Evolutionary conservation across 2,888 invertebrate genomes (phyloP), one percentile per base, ranked within the genome.

Genomic region (Polydrusus pterygomalis): DNA sequence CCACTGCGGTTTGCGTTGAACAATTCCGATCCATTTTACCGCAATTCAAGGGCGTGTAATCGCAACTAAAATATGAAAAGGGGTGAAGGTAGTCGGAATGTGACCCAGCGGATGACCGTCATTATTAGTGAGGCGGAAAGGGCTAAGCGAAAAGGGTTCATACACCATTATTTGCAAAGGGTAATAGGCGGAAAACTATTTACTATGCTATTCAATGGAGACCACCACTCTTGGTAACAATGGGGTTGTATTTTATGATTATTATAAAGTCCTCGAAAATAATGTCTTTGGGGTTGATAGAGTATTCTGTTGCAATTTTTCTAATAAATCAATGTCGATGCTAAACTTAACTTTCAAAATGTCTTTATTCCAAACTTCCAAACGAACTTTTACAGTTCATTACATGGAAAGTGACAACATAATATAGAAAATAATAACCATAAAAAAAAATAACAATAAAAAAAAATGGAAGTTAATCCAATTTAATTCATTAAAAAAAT

Each of bases 101-200:
- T 63, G 47, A 54, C 68, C 63, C 20, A 45, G 25, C 70, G 74
- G 74, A 74, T 74, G 74, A 74, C 74, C 70, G 64, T 74, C 74
- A 74, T 74, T 74, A 74, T 74, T 74, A 70, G 43, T 69, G 70
- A 76, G 68, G 76, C 76, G 72, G 71, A 72, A 75, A 68, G 43
- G 74, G 56, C 30, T 54, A 13, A 34, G 63, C 38, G 49, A 70
- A 75, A 76, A 72, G 72, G 75, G 72, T 70, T 76, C 51, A 45
- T 51, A 54, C 62, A 56, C 54, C 72, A 76, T 71, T 68, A 76
- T 76, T 72, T 76, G 76, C 17, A 72, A 68, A 72, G 63, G 70
- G 76, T 76, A 76, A 76, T 76, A 76, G 49, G 62, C 72, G 72
- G 76, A 76, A 68, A 76, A 72, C 70, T 70, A 69, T 69, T 56